A percentile compares a stretch with the other conserved stretches of the same genome.
phyloP scores from a whole-genome alignment of 64 coral and sea anemone genomes.

The Montipora cactus region DNA sequence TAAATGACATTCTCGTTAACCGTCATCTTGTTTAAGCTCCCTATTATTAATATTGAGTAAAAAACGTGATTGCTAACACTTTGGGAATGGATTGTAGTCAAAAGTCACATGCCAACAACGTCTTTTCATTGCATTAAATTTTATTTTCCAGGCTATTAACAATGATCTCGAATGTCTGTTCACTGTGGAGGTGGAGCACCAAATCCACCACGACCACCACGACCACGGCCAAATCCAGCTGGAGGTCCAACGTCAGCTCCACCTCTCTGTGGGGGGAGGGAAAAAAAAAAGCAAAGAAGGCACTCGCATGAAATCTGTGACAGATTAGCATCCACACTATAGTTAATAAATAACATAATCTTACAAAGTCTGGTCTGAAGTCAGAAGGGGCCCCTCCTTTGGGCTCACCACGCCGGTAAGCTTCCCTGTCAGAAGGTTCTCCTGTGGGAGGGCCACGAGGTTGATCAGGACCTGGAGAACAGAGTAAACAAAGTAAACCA shows the following conservation, averaged over 20 bases:
- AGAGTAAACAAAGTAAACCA: background rate
- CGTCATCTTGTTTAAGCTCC: too few relatives aligned
- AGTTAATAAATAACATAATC: constrained; percentile 7
- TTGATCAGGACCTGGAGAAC: constrained; percentile 45
- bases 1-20: too few relatives aligned
- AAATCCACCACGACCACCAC: constrained; percentile 70
- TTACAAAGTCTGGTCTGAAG: constrained; percentile 92
- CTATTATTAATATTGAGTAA: too few relatives aligned
- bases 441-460: constrained; percentile 69
- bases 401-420: constrained; percentile 21
- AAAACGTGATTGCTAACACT: too few relatives aligned
- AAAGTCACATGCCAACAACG: too few relatives aligned
- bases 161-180: constrained; percentile 34
- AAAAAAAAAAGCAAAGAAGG: background rate
- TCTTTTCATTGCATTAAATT: background rate
- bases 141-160: constrained; percentile 47
- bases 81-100: too few relatives aligned
- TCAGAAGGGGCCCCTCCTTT: constrained; percentile 84
- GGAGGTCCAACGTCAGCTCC: too few relatives aligned
- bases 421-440: too few relatives aligned
- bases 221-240: constrained; percentile 88
- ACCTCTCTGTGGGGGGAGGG: constrained; percentile 51
- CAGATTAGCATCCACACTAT: too few relatives aligned
- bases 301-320: too few relatives aligned
- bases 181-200: constrained; percentile 65